These are phyloP conservation scores for Ptyas mucosa DNA, from an alignment of 2,113 vertebrate species.

Conservation along the genomic window DNA sequence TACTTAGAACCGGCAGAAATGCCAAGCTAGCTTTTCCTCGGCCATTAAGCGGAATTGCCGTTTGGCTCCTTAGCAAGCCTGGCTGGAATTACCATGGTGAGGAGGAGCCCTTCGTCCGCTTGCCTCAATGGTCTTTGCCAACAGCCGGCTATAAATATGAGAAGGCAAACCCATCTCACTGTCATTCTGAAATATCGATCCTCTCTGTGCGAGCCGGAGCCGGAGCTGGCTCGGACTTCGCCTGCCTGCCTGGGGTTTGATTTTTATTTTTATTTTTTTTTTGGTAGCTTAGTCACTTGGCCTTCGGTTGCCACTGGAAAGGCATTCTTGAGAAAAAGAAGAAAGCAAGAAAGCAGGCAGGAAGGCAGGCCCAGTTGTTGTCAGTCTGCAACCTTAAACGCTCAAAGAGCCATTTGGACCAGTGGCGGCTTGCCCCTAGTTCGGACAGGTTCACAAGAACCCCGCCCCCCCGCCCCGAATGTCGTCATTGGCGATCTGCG, in stretches of 20 bases:
- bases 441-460: too few relatives aligned
- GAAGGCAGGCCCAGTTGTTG: not conserved
- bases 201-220: not conserved
- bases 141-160: not conserved
- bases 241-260: not conserved
- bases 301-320: not conserved
- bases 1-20: not conserved
- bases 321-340: not conserved
- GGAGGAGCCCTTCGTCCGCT: not conserved
- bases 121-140: not conserved
- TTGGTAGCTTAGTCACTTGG: not conserved
- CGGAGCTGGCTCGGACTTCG: not conserved
- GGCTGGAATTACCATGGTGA: not conserved
- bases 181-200: not conserved
- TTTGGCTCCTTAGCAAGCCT: too few relatives aligned
- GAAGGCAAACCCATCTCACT: not conserved
- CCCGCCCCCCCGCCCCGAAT: too few relatives aligned
- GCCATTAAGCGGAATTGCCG: not conserved
- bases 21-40: not conserved
- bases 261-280: not conserved
- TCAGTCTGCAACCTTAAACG: not conserved
- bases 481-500: too few relatives aligned
- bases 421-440: too few relatives aligned
- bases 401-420: too few relatives aligned
- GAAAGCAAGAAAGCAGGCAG: too few relatives aligned